Evolutionary conservation across 2,888 invertebrate species (phyloP), one percentile per base, ranked within the genome.

Genomic region (Gymnocheta viridis): DNA sequence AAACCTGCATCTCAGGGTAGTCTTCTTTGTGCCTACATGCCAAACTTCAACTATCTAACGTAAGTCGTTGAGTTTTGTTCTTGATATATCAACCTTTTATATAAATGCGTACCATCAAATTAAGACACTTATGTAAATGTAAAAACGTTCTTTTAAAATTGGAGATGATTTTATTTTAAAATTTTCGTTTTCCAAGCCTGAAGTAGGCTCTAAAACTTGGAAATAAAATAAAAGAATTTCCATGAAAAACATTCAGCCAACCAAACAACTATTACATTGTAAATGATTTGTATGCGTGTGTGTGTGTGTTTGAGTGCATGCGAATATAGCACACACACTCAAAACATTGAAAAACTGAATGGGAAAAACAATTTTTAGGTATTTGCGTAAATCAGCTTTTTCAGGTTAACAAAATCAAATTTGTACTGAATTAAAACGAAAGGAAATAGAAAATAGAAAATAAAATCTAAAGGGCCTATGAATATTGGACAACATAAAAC

Each of bases 361-460:
- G 35, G 38, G 41, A 74, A 74, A 81, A 60, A 74, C 58, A 81
- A 74, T 74, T 69, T 73, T 81, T 74, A 62, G 78, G 80, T 85
- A 85, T 86, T 86, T 87, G 80, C 81, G 84, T 86, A 88, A 88
- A 88, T 88, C 88, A 85, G 85, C 86, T 89, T 89, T 89, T 89
- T 86, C 87, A 85, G 87, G 86, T 87, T 88, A 87, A 86, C 87
- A 88, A 87, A 88, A 88, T 89, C 87, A 88, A 88, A 87, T 86
- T 82, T 87, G 78, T 86, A 86, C 85, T 85, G 86, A 85, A 87
- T 87, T 88, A 85, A 87, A 89, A 82, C 82, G 85, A 74, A 85
- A 84, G 85, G 82, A 84, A 69, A 58, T 19, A 47, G 41, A 56
- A 84, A 69, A 58, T 19, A 47, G 41, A 56, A 44, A 58, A 41